phyloP scores from a whole-genome alignment of 2,888 invertebrate genomes.

The Spialia ferax region DNA sequence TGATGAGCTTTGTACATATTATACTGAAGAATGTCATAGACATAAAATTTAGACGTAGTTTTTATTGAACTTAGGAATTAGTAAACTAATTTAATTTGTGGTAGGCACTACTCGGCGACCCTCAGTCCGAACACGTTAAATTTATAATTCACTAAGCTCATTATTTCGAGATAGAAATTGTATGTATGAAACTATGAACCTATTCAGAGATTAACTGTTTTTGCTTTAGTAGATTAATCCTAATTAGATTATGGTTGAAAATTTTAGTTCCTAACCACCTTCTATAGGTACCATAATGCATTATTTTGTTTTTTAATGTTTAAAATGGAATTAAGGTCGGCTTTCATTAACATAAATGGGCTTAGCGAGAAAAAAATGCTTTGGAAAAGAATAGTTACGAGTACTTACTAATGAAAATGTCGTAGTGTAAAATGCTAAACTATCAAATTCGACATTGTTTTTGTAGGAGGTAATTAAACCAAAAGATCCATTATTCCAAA shows the following conservation, averaged over 20 bases:
- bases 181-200: background rate
- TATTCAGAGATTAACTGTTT: background rate
- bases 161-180: background rate
- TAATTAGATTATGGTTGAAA: background rate
- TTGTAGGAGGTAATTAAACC: too few species aligned
- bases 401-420: too few species aligned
- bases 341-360: too few species aligned
- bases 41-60: background rate
- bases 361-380: too few species aligned
- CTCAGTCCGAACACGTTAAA: background rate
- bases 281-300: too few species aligned
- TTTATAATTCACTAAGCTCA: background rate
- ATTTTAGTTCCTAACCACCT: too few species aligned
- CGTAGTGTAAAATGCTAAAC: too few species aligned
- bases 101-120: background rate
- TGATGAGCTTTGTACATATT: constrained; percentile 47
- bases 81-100: background rate
- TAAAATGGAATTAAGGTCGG: too few species aligned
- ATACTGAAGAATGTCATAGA: constrained; percentile 24
- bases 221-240: background rate
- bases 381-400: too few species aligned
- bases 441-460: too few species aligned
- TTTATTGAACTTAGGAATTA: background rate
- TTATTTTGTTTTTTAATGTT: too few species aligned
- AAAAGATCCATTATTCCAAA: too few species aligned